Evolutionary conservation across 2,113 vertebrate genomes (phyloP).

Genomic region (Syrmaticus mikado): DNA sequence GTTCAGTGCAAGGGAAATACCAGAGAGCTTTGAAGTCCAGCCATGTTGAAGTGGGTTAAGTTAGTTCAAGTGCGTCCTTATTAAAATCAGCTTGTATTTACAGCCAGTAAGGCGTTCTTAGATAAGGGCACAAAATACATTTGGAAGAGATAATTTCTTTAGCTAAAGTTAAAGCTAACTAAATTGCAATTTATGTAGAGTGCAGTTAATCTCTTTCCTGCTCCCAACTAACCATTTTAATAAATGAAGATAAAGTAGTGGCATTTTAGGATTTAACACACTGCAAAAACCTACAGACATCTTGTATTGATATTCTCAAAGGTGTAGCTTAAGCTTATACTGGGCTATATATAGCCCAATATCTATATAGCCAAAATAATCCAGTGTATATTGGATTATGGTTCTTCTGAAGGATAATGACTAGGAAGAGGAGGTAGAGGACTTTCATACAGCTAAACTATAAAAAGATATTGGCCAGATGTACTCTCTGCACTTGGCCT

Average conservation of each 20-base stretch:
- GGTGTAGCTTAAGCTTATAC: neutral
- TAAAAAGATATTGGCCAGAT: neutral
- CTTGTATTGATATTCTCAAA: constrained; percentile 17
- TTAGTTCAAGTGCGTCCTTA: neutral
- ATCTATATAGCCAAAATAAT: neutral
- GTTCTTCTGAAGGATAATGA: neutral
- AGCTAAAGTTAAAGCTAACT: neutral
- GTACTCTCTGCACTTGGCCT: neutral
- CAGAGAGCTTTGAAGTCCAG: constrained; percentile 5
- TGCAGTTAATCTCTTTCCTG: neutral
- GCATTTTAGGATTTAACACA: neutral
- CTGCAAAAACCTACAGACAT: neutral
- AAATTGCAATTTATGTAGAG: neutral
- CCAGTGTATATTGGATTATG: neutral
- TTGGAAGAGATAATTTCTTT: neutral
- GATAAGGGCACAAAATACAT: neutral
- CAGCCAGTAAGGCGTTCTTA: neutral
- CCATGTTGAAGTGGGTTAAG: neutral
- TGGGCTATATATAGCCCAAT: neutral
- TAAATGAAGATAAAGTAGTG: neutral
- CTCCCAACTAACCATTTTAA: neutral
- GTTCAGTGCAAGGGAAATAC: neutral
- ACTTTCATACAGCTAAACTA: neutral
- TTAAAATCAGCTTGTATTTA: neutral
- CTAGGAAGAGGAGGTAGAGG: neutral